These are phyloP conservation scores for Dorcus parallelipipedus DNA, from an alignment of 2,888 invertebrate species.

Conservation along the genomic window DNA sequence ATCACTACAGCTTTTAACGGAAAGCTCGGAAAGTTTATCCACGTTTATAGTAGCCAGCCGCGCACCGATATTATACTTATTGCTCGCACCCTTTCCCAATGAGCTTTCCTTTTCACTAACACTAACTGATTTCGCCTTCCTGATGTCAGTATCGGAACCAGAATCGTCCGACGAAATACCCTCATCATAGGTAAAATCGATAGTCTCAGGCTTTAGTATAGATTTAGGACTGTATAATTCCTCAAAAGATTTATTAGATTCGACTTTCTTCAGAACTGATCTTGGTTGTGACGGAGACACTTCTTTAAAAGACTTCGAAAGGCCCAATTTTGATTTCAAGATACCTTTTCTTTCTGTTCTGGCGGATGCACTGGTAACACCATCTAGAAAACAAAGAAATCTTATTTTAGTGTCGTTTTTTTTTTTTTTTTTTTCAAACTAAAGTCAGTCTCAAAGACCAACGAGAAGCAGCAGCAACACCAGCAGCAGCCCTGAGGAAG, in stretches of 20 bases:
- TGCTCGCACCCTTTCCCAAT: constrained; percentile 1
- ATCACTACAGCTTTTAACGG: constrained; percentile 20
- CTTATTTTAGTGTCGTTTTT: too few species aligned
- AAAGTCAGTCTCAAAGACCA: too few species aligned
- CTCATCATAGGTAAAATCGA: constrained; percentile 41
- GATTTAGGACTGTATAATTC: constrained; percentile 15
- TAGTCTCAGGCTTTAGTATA: constrained; percentile 30
- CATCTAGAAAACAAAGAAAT: not conserved
- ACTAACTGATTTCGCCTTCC: constrained; percentile 5
- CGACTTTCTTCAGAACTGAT: constrained; percentile 11
- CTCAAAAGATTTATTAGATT: constrained; percentile 6
- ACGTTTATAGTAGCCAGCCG: constrained; percentile 13
- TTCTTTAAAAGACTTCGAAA: constrained; percentile 43
- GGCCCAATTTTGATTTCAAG: constrained; percentile 53
- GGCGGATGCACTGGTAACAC: constrained; percentile 28
- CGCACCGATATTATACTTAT: constrained; percentile 6
- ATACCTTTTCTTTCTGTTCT: constrained; percentile 52
- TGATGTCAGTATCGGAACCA: constrained; percentile 39
- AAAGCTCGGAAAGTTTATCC: constrained; percentile 12
- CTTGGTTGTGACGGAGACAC: constrained; percentile 14
- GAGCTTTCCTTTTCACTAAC: constrained; percentile 12
- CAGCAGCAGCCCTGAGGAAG: too few species aligned
- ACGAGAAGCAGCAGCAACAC: too few species aligned
- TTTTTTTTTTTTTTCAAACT: too few species aligned
- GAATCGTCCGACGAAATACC: constrained; percentile 47